These are phyloP conservation scores for Eulemur coronatus DNA, from an alignment of 2,797 vertebrate species.

Conservation along the genomic window DNA sequence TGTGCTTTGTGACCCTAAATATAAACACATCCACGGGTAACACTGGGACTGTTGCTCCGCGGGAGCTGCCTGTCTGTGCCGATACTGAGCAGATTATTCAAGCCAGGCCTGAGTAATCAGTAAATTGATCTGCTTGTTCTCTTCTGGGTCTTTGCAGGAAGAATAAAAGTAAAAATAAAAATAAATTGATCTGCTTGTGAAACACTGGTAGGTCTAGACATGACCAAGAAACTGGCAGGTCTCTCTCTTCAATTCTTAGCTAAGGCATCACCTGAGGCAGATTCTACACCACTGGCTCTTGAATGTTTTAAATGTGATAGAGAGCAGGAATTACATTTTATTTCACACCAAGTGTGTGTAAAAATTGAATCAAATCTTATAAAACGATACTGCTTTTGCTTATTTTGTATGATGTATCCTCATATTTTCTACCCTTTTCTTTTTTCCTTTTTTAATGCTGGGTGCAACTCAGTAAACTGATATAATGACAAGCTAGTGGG, in stretches of 20 bases:
- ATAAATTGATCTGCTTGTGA: neutral
- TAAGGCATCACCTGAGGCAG: neutral
- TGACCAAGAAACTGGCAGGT: neutral
- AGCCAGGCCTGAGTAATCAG: neutral
- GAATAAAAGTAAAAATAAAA: neutral
- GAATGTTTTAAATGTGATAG: neutral
- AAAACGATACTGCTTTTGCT: neutral
- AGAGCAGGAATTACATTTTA: neutral
- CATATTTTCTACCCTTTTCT: neutral
- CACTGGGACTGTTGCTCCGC: rapidly evolving
- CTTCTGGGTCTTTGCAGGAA: neutral
- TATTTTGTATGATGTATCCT: too few species aligned
- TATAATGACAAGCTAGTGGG: too few species aligned
- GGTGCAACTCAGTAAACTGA: neutral
- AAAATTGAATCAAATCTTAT: neutral
- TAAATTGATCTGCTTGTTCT: neutral
- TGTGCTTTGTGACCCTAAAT: neutral
- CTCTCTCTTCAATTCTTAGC: neutral
- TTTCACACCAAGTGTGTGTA: neutral
- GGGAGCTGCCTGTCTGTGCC: neutral
- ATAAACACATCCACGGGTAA: too few species aligned
- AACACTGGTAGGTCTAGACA: neutral
- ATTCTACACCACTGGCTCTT: neutral
- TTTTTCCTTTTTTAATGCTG: neutral
- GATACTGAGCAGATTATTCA: rapidly evolving